phyloP scores from a whole-genome alignment of 2,888 invertebrate genomes.

The Drosophila histrio region DNA sequence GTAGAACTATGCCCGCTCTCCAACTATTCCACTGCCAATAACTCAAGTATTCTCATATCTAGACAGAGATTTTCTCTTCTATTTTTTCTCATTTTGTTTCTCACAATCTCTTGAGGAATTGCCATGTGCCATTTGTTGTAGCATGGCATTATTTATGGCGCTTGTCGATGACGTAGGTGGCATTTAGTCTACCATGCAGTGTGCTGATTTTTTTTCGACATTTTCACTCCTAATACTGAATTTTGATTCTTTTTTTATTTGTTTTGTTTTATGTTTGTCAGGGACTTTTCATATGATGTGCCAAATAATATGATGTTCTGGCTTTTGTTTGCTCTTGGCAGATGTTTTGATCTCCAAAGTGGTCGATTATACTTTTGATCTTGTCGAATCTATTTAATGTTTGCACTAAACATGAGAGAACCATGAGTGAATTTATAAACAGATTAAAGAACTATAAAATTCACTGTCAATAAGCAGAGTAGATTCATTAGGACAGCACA shows the following conservation, averaged over 20 bases:
- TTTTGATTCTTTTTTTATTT: conserved; percentile 3
- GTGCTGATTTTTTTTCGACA: neutral
- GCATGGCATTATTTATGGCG: conserved; percentile 48
- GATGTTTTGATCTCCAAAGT: conserved; percentile 43
- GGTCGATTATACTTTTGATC: conserved; percentile 34
- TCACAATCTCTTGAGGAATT: conserved; percentile 27
- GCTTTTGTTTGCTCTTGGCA: conserved; percentile 47
- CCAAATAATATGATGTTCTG: conserved; percentile 58
- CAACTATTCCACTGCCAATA: conserved; percentile 16
- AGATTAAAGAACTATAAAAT: neutral
- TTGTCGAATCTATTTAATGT: conserved; percentile 24
- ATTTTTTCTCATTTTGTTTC: neutral
- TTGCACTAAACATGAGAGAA: too few species aligned
- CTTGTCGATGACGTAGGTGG: conserved; percentile 71
- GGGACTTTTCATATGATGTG: conserved; percentile 38
- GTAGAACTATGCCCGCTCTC: conserved; percentile 23
- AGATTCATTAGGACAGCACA: too few species aligned
- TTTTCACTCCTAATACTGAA: conserved; percentile 7
- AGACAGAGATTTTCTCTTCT: neutral
- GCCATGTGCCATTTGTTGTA: conserved; percentile 22
- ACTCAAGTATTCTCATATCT: neutral
- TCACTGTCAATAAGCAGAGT: neutral
- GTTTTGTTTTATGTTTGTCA: conserved; percentile 41
- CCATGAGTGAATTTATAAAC: too few species aligned
- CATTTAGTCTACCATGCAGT: conserved; percentile 53